phyloP scores from a whole-genome alignment of 2,797 vertebrate genomes.

The Agapornis canus region DNA sequence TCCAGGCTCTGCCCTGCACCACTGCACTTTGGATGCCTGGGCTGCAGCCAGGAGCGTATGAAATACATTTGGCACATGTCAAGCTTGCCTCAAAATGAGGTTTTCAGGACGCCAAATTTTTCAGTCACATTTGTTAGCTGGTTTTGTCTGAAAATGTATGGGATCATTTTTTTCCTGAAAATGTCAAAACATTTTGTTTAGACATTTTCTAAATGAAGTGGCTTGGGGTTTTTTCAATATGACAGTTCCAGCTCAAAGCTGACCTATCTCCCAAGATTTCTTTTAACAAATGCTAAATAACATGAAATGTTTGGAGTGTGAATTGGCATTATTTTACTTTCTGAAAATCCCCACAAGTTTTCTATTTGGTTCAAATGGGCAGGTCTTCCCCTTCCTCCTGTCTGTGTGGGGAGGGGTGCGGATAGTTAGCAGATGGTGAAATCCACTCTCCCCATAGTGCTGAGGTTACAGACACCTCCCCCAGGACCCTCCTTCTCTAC shows the following conservation, averaged over 20 bases:
- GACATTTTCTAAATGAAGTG: slow-evolving; percentile 28
- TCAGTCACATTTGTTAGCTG: slow-evolving; percentile 1
- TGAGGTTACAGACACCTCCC: neutral
- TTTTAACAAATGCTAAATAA: neutral
- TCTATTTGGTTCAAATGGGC: neutral
- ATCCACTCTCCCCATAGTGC: neutral
- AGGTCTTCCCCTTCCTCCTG: neutral
- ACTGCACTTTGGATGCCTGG: neutral
- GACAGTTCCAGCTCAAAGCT: slow-evolving; percentile 19
- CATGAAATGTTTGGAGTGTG: neutral
- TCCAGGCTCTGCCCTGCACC: rapidly evolving
- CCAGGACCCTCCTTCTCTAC: neutral
- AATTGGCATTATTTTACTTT: neutral
- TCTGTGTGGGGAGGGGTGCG: neutral
- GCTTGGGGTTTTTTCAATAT: slow-evolving; percentile 20
- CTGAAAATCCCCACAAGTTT: neutral
- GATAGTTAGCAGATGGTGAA: neutral
- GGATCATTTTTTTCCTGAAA: slow-evolving; percentile 15
- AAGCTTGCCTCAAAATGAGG: neutral
- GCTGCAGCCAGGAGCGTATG: neutral
- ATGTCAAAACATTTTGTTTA: slow-evolving; percentile 56
- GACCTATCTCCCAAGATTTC: neutral
- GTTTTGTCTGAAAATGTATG: slow-evolving; percentile 17
- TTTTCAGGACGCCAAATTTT: neutral
- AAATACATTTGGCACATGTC: neutral